Percentiles rank a stretch among this genome's conserved stretches.
Conservation (phyloP, 23 tunicate genomes). For the Phallusia fumigata region DNA sequence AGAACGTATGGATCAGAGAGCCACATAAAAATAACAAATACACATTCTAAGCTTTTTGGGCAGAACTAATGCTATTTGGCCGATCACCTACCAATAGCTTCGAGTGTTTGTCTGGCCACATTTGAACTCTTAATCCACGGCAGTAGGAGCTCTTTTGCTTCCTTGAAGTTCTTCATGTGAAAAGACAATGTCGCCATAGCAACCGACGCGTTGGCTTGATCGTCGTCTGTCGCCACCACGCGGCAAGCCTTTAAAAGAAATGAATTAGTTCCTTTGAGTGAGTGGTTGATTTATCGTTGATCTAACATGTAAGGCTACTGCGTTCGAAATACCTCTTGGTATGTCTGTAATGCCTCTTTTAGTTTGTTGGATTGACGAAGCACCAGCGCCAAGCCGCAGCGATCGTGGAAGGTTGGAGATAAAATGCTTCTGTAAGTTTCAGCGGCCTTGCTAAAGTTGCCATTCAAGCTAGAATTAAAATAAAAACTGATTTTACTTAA, state of each 20-base stretch:
- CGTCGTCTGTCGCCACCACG: conserved; percentile 18
- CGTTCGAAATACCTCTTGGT: conserved; percentile 16
- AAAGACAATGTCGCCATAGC: conserved; percentile 35
- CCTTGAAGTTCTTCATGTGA: not conserved
- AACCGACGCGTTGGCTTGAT: conserved; percentile 25
- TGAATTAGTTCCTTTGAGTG: not conserved
- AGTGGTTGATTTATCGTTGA: not conserved
- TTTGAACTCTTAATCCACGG: conserved; percentile 2
- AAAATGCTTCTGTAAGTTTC: not conserved
- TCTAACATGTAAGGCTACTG: not conserved
- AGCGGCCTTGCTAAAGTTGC: not conserved
- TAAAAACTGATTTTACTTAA: not conserved
- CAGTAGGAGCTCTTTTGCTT: conserved; percentile 19
- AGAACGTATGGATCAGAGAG: no score
- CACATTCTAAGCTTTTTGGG: no score
- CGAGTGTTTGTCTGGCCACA: not conserved
- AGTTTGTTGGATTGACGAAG: not conserved
- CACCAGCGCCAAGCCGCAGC: conserved; percentile 27
- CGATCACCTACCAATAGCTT: not conserved
- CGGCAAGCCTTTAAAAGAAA: not conserved
- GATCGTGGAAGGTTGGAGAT: conserved; percentile 11
- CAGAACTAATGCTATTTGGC: no score
- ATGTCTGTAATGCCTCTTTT: conserved; percentile 23
- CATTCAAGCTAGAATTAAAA: not conserved
- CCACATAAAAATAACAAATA: no score